Conservation (phyloP, 2,113 vertebrate genomes). For the Zeus faber region DNA sequence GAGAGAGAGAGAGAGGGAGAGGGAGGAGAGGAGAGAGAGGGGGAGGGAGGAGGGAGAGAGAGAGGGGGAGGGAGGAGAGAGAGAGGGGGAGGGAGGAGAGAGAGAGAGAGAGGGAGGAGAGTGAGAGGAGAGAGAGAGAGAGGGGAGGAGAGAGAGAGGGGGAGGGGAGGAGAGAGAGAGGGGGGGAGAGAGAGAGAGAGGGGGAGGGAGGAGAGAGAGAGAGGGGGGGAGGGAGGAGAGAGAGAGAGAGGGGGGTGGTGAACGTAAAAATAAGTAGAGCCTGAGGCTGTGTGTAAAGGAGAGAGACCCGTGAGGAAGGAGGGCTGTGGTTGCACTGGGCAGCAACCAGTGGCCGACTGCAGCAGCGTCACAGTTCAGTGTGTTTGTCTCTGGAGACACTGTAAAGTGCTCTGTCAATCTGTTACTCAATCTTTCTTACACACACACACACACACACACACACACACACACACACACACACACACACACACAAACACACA, state of each 20-base stretch:
- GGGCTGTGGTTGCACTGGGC: too few species aligned
- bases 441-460: conserved; percentile 1
- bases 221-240: not conserved
- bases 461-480: not conserved
- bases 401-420: too few species aligned
- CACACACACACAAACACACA: not conserved
- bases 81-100: not conserved
- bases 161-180: not conserved
- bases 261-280: not conserved
- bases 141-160: not conserved
- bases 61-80: not conserved
- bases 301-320: too few species aligned
- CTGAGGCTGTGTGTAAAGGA: too few species aligned
- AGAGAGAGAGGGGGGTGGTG: not conserved
- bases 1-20: not conserved
- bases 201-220: not conserved
- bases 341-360: too few species aligned
- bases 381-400: too few species aligned
- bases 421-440: not conserved
- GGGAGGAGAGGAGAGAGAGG: not conserved
- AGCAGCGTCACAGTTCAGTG: too few species aligned
- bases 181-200: not conserved
- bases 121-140: not conserved
- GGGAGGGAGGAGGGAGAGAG: not conserved
- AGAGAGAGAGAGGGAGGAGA: not conserved